Evolutionary conservation across 2,113 vertebrate genomes (phyloP).

Genomic region (Archocentrus centrarchus): DNA sequence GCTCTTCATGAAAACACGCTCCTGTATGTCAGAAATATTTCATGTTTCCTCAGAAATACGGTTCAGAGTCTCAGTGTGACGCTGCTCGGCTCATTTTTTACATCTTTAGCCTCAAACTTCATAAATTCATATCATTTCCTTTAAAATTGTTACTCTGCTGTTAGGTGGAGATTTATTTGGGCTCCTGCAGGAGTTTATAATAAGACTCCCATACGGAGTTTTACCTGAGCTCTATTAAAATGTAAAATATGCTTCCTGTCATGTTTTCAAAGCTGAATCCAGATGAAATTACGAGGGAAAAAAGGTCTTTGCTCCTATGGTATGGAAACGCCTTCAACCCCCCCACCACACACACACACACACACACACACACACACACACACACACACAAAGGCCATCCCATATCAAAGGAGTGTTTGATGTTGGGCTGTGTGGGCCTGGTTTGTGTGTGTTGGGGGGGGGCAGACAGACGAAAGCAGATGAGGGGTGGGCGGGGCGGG

Average conservation of each 20-base stretch:
- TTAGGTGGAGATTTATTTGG: background rate
- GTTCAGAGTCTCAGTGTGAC: background rate
- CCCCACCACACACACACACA: background rate
- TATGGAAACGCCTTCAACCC: slow-evolving; percentile 41
- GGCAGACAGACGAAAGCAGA: slow-evolving; percentile 26
- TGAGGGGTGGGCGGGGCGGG: background rate
- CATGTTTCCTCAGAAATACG: background rate
- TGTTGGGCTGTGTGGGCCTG: slow-evolving; percentile 38
- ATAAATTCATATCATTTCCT: background rate
- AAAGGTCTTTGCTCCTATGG: slow-evolving; percentile 29
- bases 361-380: background rate
- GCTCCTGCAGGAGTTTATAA: background rate
- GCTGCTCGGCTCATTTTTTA: rapidly evolving
- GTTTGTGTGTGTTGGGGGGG: no score
- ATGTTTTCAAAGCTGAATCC: slow-evolving; percentile 16
- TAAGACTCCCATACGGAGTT: no score
- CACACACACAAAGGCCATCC: slow-evolving; percentile 27
- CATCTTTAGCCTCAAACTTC: background rate
- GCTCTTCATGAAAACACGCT: background rate
- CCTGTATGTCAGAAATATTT: no score
- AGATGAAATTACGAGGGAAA: slow-evolving; percentile 9
- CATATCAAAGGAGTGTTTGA: slow-evolving; percentile 66
- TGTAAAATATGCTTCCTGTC: background rate
- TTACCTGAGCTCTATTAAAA: background rate
- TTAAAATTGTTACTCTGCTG: background rate